Conservation (phyloP, 2,797 vertebrate genomes). For the Ciconia nigra region DNA sequence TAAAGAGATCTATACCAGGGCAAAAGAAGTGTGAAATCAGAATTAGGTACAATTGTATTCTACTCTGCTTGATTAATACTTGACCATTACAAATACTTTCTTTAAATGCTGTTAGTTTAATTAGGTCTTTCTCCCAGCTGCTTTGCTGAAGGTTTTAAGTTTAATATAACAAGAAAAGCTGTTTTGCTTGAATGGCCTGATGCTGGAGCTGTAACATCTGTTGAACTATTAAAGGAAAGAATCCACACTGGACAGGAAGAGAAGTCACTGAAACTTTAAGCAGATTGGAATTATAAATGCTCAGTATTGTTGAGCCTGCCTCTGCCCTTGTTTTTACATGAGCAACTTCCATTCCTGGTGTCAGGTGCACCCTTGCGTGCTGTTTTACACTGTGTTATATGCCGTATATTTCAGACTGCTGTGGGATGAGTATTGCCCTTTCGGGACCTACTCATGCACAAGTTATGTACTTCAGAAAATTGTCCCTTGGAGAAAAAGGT, state of each 20-base stretch:
- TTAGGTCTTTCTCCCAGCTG: not conserved
- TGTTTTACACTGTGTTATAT: not conserved
- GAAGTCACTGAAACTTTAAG: not conserved
- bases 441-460: conserved; percentile 2
- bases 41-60: not conserved
- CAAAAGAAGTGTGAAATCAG: not conserved
- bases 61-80: not conserved
- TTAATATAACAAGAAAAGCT: not conserved
- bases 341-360: not conserved
- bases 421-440: not conserved
- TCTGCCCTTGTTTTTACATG: not conserved
- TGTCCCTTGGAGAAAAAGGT: not conserved
- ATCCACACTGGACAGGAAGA: not conserved
- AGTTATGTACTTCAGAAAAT: conserved; percentile 14
- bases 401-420: not conserved
- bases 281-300: conserved; percentile 1
- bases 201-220: conserved; percentile 44
- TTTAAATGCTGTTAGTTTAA: not conserved
- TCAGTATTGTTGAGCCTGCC: conserved; percentile 7
- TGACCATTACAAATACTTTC: not conserved
- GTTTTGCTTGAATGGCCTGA: not conserved
- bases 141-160: not conserved
- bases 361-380: not conserved
- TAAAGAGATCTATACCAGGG: not conserved
- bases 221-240: conserved; percentile 27